These are phyloP conservation scores for Poecilia wingei DNA, from an alignment of 2,797 vertebrate species.

Conservation along the genomic window DNA sequence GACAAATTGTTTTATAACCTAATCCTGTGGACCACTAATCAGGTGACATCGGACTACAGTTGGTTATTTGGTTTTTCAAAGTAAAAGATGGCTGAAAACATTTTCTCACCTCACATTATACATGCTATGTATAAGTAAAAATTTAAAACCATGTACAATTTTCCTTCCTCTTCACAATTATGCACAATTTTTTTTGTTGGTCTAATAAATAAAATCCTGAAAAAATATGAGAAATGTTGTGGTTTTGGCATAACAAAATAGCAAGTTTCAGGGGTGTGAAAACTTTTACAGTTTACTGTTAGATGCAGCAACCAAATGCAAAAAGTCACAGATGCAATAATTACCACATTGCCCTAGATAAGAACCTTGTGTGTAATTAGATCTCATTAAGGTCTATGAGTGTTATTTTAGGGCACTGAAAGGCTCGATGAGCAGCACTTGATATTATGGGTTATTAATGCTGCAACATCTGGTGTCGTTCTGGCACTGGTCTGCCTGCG, in stretches of 20 bases:
- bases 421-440: constrained; percentile 78
- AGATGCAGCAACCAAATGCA: constrained; percentile 75
- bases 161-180: neutral
- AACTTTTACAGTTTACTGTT: constrained; percentile 62
- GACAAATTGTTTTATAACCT: neutral
- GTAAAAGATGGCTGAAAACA: neutral
- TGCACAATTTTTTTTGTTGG: neutral
- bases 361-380: constrained; percentile 77
- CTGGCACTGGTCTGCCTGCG: constrained; percentile 53
- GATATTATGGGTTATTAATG: constrained; percentile 82
- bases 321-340: constrained; percentile 81
- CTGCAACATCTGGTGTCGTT: constrained; percentile 75
- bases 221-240: neutral
- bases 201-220: neutral
- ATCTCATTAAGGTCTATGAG: constrained; percentile 79
- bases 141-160: neutral
- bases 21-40: neutral
- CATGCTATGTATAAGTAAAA: neutral
- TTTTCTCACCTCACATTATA: neutral
- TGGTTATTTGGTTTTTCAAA: neutral
- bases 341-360: constrained; percentile 76
- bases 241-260: neutral
- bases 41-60: neutral
- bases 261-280: constrained; percentile 4
- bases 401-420: constrained; percentile 78